These are phyloP conservation scores for Monochamus alternatus DNA, from an alignment of 2,888 invertebrate species.

Conservation along the genomic window DNA sequence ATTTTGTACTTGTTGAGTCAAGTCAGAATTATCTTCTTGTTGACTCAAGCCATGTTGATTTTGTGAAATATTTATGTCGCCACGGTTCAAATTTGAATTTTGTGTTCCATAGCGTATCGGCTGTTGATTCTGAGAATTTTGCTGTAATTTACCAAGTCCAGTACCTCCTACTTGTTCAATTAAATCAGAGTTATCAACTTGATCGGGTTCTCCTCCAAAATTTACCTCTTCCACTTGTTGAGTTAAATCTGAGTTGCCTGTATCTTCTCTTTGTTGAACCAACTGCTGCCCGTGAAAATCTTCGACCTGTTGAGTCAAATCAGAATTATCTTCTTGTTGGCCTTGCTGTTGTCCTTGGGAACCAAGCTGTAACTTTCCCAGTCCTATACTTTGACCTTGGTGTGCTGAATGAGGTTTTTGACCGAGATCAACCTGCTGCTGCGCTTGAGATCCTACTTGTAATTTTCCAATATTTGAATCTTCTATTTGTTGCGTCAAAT, in stretches of 20 bases:
- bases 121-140: neutral
- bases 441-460: slow-evolving; percentile 34
- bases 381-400: slow-evolving; percentile 44
- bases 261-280: neutral
- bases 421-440: slow-evolving; percentile 34
- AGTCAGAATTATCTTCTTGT: slow-evolving; percentile 41
- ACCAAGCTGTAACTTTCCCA: slow-evolving; percentile 13
- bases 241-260: slow-evolving; percentile 34
- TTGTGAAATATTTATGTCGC: slow-evolving; percentile 43
- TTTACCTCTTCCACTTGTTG: slow-evolving; percentile 38
- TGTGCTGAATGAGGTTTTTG: slow-evolving; percentile 52
- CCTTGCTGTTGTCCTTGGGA: slow-evolving; percentile 32
- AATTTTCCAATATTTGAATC: slow-evolving; percentile 17
- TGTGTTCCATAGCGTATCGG: neutral
- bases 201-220: neutral
- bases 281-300: slow-evolving; percentile 18
- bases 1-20: slow-evolving; percentile 41
- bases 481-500: slow-evolving; percentile 3
- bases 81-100: slow-evolving; percentile 31
- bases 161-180: slow-evolving; percentile 27
- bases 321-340: slow-evolving; percentile 44
- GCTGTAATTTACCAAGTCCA: neutral
- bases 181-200: slow-evolving; percentile 33
- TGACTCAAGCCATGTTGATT: slow-evolving; percentile 52
- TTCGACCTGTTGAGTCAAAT: slow-evolving; percentile 46